These are phyloP conservation scores for Lasioglossum villosulum DNA, from an alignment of 2,888 invertebrate genomes.

Conservation along the genomic window DNA sequence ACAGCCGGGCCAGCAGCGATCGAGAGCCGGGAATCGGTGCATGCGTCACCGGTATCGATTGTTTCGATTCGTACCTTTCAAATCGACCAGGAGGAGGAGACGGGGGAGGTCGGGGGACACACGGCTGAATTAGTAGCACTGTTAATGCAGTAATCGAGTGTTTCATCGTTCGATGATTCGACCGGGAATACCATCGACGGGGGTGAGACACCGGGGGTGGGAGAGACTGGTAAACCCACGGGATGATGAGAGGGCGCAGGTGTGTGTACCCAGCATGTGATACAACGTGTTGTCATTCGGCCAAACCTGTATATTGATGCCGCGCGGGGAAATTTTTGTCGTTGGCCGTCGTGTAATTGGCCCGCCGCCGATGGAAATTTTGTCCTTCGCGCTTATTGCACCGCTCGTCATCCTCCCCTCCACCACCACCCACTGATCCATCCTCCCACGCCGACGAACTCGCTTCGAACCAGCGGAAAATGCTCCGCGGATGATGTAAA, in stretches of 20 bases:
- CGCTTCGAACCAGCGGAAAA: conserved; percentile 12
- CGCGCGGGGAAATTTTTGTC: conserved; percentile 49
- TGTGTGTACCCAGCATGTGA: conserved; percentile 71
- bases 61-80: conserved; percentile 52
- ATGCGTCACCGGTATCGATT: conserved; percentile 69
- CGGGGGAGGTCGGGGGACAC: conserved; percentile 32
- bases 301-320: conserved; percentile 57
- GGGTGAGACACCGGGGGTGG: background rate
- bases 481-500: conserved; percentile 35
- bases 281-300: conserved; percentile 77
- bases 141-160: conserved; percentile 83
- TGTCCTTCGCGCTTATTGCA: conserved; percentile 31
- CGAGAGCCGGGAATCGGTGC: conserved; percentile 51
- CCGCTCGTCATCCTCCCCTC: background rate
- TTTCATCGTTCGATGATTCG: conserved; percentile 82
- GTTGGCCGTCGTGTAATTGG: conserved; percentile 19
- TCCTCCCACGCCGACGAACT: background rate
- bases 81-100: conserved; percentile 25
- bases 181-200: conserved; percentile 22
- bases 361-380: conserved; percentile 44
- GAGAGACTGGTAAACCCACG: conserved; percentile 45
- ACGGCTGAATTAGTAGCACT: conserved; percentile 78
- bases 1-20: background rate
- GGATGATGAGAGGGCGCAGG: conserved; percentile 73
- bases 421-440: background rate